Evolutionary conservation across 2,888 invertebrate species (phyloP).

Genomic region (Vesta saturnalis): DNA sequence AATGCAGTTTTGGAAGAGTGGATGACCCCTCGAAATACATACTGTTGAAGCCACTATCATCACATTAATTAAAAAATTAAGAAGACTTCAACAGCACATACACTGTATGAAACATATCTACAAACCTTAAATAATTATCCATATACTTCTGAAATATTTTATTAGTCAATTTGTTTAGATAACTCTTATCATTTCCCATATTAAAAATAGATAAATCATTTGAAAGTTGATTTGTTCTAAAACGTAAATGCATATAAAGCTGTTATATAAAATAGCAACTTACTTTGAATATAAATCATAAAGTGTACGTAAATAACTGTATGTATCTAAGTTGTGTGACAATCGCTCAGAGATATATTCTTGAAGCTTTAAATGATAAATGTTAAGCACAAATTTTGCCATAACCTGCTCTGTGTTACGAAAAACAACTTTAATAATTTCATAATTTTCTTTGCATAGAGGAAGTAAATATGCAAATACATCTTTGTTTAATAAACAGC

Average conservation of each 20-base stretch:
- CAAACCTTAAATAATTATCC: constrained; percentile 77
- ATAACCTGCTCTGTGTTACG: constrained; percentile 96
- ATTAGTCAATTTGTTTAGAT: constrained; percentile 79
- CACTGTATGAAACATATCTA: no score
- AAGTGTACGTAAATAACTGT: constrained; percentile 88
- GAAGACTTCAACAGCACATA: no score
- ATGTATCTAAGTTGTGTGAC: constrained; percentile 82
- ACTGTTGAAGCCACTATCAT: no score
- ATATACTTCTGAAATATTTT: constrained; percentile 85
- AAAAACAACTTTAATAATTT: constrained; percentile 89
- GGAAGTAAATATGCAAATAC: constrained; percentile 91
- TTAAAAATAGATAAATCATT: constrained; percentile 77
- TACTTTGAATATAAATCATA: constrained; percentile 92
- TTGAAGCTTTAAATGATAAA: constrained; percentile 90
- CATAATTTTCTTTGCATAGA: constrained; percentile 87
- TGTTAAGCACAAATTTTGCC: constrained; percentile 96
- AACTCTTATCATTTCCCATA: constrained; percentile 81
- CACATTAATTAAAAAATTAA: no score
- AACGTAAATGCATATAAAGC: constrained; percentile 45
- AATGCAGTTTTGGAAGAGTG: no score
- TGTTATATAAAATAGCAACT: constrained; percentile 36
- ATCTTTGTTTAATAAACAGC: constrained; percentile 86
- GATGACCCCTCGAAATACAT: no score
- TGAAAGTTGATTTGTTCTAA: constrained; percentile 79
- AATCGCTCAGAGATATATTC: constrained; percentile 86